Percentiles rank a stretch among this genome's conserved stretches.
phyloP scores from a whole-genome alignment of 1,140 invertebrate genomes.

The Musca vetustissima region DNA sequence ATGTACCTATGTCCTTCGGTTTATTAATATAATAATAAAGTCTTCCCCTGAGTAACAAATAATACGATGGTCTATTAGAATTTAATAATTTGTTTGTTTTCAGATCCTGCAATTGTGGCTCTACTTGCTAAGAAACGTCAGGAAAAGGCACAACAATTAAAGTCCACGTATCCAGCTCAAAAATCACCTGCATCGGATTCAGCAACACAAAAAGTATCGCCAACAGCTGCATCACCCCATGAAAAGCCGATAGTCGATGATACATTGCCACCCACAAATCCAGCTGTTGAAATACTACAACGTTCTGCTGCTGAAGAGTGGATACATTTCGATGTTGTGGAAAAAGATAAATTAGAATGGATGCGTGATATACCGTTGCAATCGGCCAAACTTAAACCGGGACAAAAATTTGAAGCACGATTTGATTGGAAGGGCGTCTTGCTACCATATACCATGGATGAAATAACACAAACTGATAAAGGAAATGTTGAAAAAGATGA shows the following conservation, averaged over 20 bases:
- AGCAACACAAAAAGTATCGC: neutral
- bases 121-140: constrained; percentile 66
- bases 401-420: constrained; percentile 71
- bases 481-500: constrained; percentile 61
- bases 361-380: constrained; percentile 68
- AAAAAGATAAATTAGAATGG: constrained; percentile 84
- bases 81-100: neutral
- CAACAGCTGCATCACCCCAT: neutral
- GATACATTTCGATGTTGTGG: constrained; percentile 79
- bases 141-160: constrained; percentile 35
- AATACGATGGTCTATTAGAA: too few relatives aligned
- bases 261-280: constrained; percentile 36
- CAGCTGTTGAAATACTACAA: constrained; percentile 63
- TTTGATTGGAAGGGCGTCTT: constrained; percentile 70
- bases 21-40: too few relatives aligned
- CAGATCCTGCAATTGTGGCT: constrained; percentile 44
- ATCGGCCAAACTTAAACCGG: constrained; percentile 53
- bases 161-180: neutral
- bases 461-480: neutral
- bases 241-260: neutral
- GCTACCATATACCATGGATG: constrained; percentile 61
- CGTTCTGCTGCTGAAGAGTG: constrained; percentile 68
- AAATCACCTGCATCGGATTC: neutral
- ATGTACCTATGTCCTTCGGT: too few relatives aligned
- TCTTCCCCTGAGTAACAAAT: too few relatives aligned